These are phyloP conservation scores for Drosophila teissieri DNA, from an alignment of 1,140 invertebrate genomes.

Conservation along the genomic window DNA sequence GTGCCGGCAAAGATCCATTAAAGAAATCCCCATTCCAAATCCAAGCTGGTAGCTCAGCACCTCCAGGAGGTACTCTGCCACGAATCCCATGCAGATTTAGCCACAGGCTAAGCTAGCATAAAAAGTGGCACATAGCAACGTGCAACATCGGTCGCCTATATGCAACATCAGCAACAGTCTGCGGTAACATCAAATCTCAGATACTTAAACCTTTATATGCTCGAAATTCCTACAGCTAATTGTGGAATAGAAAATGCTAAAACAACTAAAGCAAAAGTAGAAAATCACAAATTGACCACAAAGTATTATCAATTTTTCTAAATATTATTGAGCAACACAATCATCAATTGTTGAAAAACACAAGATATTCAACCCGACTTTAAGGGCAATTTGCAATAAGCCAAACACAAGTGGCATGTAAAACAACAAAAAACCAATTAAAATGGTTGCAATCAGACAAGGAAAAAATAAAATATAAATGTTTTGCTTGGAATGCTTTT, in stretches of 20 bases:
- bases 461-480: not conserved
- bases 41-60: no score
- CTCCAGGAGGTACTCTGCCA: slow-evolving; percentile 3
- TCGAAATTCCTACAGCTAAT: no score
- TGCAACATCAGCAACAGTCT: not conserved
- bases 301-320: not conserved
- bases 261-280: no score
- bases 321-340: not conserved
- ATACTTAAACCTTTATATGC: not conserved
- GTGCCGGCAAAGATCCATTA: slow-evolving; percentile 15
- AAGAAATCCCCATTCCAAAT: slow-evolving; percentile 32
- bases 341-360: not conserved
- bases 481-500: not conserved
- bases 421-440: not conserved
- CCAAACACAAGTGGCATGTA: not conserved
- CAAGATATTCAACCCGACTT: no score
- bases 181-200: not conserved
- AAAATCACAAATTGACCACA: not conserved
- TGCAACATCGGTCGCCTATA: not conserved
- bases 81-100: no score
- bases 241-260: not conserved
- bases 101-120: not conserved
- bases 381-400: not conserved
- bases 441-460: not conserved
- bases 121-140: not conserved